Conservation (phyloP, 2,888 invertebrate genomes). For the Erpobdella octoculata region DNA sequence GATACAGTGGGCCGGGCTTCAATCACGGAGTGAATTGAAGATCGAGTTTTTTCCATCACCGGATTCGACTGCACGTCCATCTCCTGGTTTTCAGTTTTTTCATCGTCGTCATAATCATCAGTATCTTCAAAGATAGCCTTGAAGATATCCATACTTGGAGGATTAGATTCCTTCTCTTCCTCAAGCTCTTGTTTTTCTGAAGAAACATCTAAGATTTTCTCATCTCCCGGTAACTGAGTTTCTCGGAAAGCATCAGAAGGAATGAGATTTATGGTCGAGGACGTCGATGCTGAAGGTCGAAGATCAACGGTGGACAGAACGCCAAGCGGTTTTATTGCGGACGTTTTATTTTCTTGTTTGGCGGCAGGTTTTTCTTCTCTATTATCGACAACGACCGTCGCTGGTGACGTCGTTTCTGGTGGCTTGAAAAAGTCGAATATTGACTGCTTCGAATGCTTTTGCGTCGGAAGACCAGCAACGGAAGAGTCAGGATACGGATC, state of each 20-base stretch:
- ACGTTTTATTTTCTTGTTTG: neutral
- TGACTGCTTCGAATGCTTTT: conserved; percentile 64
- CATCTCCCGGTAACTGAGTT: neutral
- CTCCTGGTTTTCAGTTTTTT: conserved; percentile 37
- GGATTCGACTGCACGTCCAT: neutral
- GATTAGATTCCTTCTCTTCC: neutral
- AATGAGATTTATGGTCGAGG: neutral
- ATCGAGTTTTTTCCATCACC: too few species aligned
- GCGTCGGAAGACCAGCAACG: conserved; percentile 54
- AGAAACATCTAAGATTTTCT: neutral
- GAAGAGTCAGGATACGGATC: conserved; percentile 65
- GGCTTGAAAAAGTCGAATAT: conserved; percentile 67
- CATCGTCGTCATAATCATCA: conserved; percentile 46
- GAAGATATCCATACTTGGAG: conserved; percentile 67
- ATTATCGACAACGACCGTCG: neutral
- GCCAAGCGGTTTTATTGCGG: conserved; percentile 28
- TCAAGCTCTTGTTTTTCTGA: neutral
- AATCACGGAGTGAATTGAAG: too few species aligned
- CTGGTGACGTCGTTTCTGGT: neutral
- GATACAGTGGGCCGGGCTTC: neutral
- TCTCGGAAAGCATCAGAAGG: neutral
- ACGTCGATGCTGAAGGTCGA: neutral
- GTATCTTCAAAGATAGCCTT: conserved; percentile 76
- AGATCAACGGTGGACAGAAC: conserved; percentile 29
- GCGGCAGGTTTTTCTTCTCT: neutral